Percentiles rank a stretch among this genome's conserved stretches.
phyloP scores from a whole-genome alignment of 2,797 vertebrate species.

The Pseudochaenichthys georgianus region DNA sequence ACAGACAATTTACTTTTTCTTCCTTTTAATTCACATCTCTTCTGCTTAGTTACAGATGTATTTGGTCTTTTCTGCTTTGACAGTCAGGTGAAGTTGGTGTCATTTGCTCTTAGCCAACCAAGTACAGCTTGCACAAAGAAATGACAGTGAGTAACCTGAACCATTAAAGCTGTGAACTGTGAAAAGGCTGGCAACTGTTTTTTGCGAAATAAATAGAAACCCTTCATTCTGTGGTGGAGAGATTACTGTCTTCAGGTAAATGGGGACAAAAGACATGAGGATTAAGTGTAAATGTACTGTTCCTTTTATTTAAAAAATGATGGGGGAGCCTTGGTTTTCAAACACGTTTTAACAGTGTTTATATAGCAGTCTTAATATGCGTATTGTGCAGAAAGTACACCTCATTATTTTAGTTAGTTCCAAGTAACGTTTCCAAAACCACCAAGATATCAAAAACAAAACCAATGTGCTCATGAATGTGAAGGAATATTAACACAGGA shows the following conservation, averaged over 20 bases:
- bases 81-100: constrained; percentile 45
- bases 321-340: background rate
- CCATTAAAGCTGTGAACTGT: constrained; percentile 42
- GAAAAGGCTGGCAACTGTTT: constrained; percentile 54
- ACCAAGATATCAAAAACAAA: background rate
- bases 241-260: background rate
- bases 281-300: background rate
- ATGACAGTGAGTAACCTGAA: constrained; percentile 61
- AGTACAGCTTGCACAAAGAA: constrained; percentile 46
- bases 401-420: background rate
- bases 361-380: background rate
- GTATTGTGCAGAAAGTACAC: background rate
- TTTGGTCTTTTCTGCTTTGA: constrained; percentile 70
- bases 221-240: background rate
- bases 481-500: constrained; percentile 8
- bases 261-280: background rate
- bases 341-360: background rate
- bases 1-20: constrained; percentile 37
- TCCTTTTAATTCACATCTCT: constrained; percentile 47
- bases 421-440: background rate
- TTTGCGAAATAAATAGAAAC: constrained; percentile 33
- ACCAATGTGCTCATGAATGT: constrained; percentile 4
- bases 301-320: background rate
- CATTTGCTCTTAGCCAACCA: constrained; percentile 61
- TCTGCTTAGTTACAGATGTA: constrained; percentile 68